phyloP scores from a whole-genome alignment of 2,888 invertebrate species.

The Sabatieria punctata region DNA sequence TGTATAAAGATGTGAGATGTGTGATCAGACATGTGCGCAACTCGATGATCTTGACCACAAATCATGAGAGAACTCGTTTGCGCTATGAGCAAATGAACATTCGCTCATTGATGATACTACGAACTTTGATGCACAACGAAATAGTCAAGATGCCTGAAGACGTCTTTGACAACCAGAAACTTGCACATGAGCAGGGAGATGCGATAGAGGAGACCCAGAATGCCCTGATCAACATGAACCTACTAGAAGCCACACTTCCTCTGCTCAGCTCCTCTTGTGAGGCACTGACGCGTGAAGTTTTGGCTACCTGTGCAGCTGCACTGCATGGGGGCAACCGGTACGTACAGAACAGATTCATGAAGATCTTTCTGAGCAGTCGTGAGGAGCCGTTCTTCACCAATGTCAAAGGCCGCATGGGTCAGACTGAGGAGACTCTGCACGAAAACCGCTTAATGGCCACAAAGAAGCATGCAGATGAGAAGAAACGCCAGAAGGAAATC shows the following conservation, averaged over 20 bases:
- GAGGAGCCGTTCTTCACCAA: not conserved
- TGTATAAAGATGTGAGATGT: not conserved
- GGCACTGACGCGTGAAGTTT: not conserved
- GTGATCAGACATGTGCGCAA: not conserved
- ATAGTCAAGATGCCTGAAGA: conserved; percentile 2
- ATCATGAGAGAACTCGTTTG: not conserved
- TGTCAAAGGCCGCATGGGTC: not conserved
- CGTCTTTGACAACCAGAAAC: not conserved
- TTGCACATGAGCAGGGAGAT: not conserved
- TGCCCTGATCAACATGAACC: not conserved
- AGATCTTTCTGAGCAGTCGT: not conserved
- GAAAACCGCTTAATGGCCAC: not conserved
- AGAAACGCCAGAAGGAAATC: too few species aligned
- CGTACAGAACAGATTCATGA: not conserved
- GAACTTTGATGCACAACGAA: conserved; percentile 4
- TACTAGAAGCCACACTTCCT: not conserved
- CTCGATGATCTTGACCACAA: not conserved
- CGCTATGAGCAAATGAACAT: not conserved
- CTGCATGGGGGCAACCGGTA: not conserved
- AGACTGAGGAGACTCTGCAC: not conserved
- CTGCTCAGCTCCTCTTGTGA: not conserved
- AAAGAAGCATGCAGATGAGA: too few species aligned
- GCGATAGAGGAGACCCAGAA: not conserved
- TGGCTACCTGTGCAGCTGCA: not conserved
- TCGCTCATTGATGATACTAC: not conserved